Base-by-base conservation (phyloP, 2,888 invertebrate genomes). In the Diadegma fenestrale region DNA sequence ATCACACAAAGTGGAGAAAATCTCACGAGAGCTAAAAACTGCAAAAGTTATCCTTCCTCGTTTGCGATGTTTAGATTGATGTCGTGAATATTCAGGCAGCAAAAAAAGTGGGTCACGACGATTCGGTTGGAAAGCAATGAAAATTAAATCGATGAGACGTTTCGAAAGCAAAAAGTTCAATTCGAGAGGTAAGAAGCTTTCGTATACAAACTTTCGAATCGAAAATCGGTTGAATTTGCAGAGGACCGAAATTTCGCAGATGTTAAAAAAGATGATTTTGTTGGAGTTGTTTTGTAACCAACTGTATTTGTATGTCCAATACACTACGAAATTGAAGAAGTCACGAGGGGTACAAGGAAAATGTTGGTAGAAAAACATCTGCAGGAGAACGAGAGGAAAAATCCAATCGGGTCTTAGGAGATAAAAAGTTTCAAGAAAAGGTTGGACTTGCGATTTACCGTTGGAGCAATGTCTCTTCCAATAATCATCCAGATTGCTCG, bases 401-500 rank as follows among this genome's bases (percentile, higher is more conserved):
- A 91, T 90, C 90, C 90, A 91, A 91, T 91, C 89, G 89, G 88
- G 85, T 81, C 84, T 85, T 75, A 86, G 87, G 86, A 77, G 76
- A 71, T 75, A 75, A 75, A 84, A 86, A 78, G 73, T 75, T 77
- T 76, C 51, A 61, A 66, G 69, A 54, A 22, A 81, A 69, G n/a
- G 75, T 72, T 71, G 85, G 75, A 84, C 51, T 75, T 54, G 41
- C 88, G 87, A 88, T 88, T 87, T 85, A 88, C 87, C 89, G 87
- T 87, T 81, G 71, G 82, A 84, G 83, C 88, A 88, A 90, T 90
- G 89, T 91, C 89, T 90, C 87, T 86, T 86, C 89, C 89, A 88
- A 92, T 91, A 91, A 92, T 91, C 90, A 91, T 91, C 90, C 79
- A 86, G 87, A 87, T 89, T 84, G 87, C 86, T 89, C 80, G 87